Conservation (phyloP, 1,140 invertebrate species). For the Drosophila sulfurigaster region DNA sequence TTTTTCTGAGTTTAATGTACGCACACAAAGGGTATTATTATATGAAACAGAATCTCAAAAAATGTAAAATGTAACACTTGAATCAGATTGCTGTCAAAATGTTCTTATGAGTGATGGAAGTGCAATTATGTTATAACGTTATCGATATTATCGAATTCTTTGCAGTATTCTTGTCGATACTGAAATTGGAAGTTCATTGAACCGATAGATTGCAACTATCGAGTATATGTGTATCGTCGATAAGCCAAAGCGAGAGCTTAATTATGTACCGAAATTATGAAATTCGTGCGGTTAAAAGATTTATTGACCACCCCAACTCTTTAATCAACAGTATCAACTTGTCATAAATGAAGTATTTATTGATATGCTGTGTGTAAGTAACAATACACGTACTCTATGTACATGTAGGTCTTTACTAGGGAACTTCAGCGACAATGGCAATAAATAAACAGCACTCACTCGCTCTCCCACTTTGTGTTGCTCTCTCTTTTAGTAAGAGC, state of each 20-base stretch:
- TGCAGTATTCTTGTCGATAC: no score
- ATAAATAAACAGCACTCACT: conserved; percentile 36
- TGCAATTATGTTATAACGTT: background rate
- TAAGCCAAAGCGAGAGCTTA: conserved; percentile 49
- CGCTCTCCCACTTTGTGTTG: background rate
- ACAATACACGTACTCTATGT: background rate
- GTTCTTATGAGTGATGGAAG: no score
- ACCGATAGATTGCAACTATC: background rate
- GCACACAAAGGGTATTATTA: conserved; percentile 34
- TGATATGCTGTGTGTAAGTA: conserved; percentile 37
- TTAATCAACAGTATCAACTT: conserved; percentile 57
- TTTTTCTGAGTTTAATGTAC: conserved; percentile 49
- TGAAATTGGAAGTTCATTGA: no score
- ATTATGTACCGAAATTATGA: conserved; percentile 59
- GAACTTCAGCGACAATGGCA: conserved; percentile 37
- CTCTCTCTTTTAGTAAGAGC: background rate
- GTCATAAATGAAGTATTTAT: conserved; percentile 79
- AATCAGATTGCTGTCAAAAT: no score
- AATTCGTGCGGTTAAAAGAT: conserved; percentile 18
- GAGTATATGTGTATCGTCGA: conserved; percentile 13
- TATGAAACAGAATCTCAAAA: conserved; percentile 17
- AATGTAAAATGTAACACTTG: background rate
- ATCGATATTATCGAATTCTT: background rate
- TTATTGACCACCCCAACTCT: conserved; percentile 19
- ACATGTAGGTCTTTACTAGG: conserved; percentile 17